Conservation (phyloP, 2,888 invertebrate genomes). For the Campaea margaritaria region DNA sequence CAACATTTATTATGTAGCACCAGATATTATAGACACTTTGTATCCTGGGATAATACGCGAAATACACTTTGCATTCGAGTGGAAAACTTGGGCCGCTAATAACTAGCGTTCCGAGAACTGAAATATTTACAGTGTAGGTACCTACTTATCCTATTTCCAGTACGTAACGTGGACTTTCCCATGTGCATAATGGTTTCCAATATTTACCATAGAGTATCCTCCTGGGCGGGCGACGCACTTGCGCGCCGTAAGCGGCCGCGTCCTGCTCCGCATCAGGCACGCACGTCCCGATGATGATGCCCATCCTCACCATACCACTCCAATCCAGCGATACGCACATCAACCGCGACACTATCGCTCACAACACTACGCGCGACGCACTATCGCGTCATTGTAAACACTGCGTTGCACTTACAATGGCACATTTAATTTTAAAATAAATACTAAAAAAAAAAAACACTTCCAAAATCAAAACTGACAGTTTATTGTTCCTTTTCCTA, state of each 20-base stretch:
- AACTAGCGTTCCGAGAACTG: no score
- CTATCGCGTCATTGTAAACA: conserved; percentile 46
- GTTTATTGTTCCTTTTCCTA: conserved; percentile 13
- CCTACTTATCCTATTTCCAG: no score
- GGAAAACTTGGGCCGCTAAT: no score
- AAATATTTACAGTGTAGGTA: no score
- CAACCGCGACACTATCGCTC: conserved; percentile 21
- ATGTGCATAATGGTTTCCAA: not conserved
- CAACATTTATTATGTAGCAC: no score
- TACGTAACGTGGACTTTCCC: no score
- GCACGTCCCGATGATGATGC: conserved; percentile 90
- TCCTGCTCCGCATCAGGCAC: conserved; percentile 88
- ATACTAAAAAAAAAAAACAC: not conserved
- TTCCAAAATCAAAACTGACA: conserved; percentile 26
- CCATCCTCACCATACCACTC: conserved; percentile 82
- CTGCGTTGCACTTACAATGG: not conserved
- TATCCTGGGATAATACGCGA: no score
- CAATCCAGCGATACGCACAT: conserved; percentile 35
- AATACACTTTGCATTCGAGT: no score
- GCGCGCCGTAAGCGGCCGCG: conserved; percentile 74
- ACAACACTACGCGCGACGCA: conserved; percentile 32
- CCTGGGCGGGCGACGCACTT: conserved; percentile 71
- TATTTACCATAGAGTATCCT: conserved; percentile 77
- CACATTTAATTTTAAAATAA: not conserved
- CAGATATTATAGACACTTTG: no score